Conservation (phyloP, 35 echinoderm and acorn worm genomes). For the Stichopus chloronotus region DNA sequence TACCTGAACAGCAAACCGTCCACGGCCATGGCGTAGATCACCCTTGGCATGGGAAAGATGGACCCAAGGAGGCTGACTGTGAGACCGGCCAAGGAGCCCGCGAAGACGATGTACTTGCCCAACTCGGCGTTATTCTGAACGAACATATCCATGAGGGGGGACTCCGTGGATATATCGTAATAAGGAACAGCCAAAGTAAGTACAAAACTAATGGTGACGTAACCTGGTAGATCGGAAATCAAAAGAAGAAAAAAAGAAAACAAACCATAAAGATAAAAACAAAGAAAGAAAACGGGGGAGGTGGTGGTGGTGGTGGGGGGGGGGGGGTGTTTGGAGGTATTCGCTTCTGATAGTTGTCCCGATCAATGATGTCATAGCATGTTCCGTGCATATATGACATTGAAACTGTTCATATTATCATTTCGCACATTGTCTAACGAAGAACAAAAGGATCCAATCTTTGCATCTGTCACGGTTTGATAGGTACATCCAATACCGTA, state of each 20-base stretch:
- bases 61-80: conserved; percentile 91
- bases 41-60: conserved; percentile 91
- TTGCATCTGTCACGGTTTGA: too few species aligned
- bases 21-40: conserved; percentile 96
- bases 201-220: conserved; percentile 88
- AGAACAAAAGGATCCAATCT: too few species aligned
- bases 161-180: conserved; percentile 73
- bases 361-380: too few species aligned
- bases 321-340: too few species aligned
- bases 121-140: conserved; percentile 82
- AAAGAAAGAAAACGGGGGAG: too few species aligned
- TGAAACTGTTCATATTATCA: too few species aligned
- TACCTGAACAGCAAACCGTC: conserved; percentile 98
- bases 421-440: too few species aligned
- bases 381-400: too few species aligned
- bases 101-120: conserved; percentile 83
- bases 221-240: conserved; percentile 59
- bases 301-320: too few species aligned
- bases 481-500: too few species aligned
- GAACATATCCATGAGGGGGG: conserved; percentile 98
- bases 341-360: too few species aligned
- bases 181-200: conserved; percentile 87
- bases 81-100: conserved; percentile 83
- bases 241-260: not conserved
- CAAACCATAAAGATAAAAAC: too few species aligned